Percentiles rank a stretch among this genome's conserved stretches.
phyloP scores from a whole-genome alignment of 2,888 invertebrate genomes.

The Volucella inanis region DNA sequence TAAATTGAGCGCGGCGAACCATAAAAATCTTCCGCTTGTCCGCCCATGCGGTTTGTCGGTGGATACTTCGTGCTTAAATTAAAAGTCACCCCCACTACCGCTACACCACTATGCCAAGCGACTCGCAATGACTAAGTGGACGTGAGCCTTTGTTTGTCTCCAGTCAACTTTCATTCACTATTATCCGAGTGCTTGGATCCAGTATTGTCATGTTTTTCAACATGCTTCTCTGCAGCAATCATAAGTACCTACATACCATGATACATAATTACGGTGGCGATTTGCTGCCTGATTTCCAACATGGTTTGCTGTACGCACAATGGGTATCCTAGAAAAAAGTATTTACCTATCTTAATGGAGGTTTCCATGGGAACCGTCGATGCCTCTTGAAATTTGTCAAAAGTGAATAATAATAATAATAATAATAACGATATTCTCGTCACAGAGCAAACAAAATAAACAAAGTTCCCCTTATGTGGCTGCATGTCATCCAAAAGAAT shows the following conservation, averaged over 20 bases:
- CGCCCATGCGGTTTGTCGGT: conserved; percentile 63
- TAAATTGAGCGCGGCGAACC: conserved; percentile 74
- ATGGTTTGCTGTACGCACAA: not conserved
- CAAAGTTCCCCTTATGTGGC: conserved; percentile 12
- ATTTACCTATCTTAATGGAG: conserved; percentile 64
- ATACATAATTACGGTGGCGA: conserved; percentile 60
- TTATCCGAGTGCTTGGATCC: not conserved
- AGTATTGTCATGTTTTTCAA: conserved; percentile 38
- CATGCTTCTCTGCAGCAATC: conserved; percentile 4
- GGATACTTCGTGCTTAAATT: conserved; percentile 69
- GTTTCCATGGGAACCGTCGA: conserved; percentile 50
- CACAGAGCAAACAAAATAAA: conserved; percentile 26
- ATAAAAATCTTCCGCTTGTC: conserved; percentile 69
- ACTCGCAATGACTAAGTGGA: conserved; percentile 46
- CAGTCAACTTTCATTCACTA: conserved; percentile 14
- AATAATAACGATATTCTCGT: conserved; percentile 57
- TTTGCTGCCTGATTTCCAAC: conserved; percentile 33
- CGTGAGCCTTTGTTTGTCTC: conserved; percentile 67
- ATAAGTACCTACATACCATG: not conserved
- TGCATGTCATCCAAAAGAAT: conserved; percentile 31
- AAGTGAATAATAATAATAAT: conserved; percentile 57
- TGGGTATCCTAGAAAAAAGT: conserved; percentile 51
- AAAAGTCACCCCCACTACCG: conserved; percentile 40
- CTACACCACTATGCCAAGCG: not conserved
- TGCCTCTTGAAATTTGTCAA: conserved; percentile 68